These are phyloP conservation scores for Aelia acuminata DNA, from an alignment of 2,888 invertebrate species.

Conservation along the genomic window DNA sequence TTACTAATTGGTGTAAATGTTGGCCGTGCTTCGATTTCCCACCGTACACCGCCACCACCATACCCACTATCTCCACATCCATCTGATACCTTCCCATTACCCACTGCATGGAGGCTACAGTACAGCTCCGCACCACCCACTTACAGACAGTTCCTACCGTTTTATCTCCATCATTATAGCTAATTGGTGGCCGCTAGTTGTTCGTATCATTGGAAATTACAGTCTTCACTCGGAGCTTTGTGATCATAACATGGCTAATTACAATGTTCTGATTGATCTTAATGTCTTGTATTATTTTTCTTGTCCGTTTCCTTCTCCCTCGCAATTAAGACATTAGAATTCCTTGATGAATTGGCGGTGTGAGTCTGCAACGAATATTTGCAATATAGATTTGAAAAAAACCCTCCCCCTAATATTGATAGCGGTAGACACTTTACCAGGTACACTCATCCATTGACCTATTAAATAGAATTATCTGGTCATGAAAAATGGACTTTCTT, in stretches of 20 bases:
- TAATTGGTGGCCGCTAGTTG: slow-evolving; percentile 43
- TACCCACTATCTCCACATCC: not conserved
- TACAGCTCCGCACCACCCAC: not conserved
- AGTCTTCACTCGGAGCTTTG: slow-evolving; percentile 53
- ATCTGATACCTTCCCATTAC: slow-evolving; percentile 39
- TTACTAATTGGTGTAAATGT: slow-evolving; percentile 29
- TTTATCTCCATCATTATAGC: slow-evolving; percentile 29
- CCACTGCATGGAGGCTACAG: slow-evolving; percentile 36
- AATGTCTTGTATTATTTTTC: slow-evolving; percentile 45
- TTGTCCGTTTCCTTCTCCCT: slow-evolving; percentile 40
- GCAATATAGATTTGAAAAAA: not conserved
- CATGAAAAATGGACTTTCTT: too few relatives aligned
- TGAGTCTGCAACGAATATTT: not conserved
- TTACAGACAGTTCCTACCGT: slow-evolving; percentile 49
- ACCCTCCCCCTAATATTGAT: too few relatives aligned
- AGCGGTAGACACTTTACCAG: too few relatives aligned
- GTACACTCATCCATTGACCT: too few relatives aligned
- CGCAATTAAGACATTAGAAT: slow-evolving; percentile 48
- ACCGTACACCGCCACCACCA: not conserved
- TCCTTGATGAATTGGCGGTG: not conserved
- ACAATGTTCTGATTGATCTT: slow-evolving; percentile 46
- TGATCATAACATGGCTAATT: slow-evolving; percentile 53
- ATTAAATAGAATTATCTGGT: too few relatives aligned
- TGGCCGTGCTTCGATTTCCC: slow-evolving; percentile 13
- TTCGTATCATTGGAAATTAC: slow-evolving; percentile 57